A percentile compares a stretch with the other conserved stretches of the same genome.
Evolutionary conservation across 2,888 invertebrate species (phyloP).

Genomic region (Eupelmus urozonus): DNA sequence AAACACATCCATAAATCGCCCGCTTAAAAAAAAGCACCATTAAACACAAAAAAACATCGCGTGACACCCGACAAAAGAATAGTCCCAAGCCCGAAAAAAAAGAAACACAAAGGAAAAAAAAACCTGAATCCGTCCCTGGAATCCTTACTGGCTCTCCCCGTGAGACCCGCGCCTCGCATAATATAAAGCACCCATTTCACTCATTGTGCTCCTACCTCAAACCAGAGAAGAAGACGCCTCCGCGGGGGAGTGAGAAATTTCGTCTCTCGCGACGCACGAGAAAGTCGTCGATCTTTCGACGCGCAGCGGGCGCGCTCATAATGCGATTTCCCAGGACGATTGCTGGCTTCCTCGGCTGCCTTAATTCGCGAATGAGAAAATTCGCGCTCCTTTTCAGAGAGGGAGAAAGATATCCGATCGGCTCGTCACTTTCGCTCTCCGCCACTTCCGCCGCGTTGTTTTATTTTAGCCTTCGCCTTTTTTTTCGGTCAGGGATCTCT

Average conservation of each 20-base stretch:
- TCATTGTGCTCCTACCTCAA: constrained; percentile 23
- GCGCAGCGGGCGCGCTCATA: too few relatives aligned
- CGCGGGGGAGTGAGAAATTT: constrained; percentile 39
- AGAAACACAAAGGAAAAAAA: constrained; percentile 7
- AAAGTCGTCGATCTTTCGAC: constrained; percentile 55
- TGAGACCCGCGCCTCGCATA: constrained; percentile 8
- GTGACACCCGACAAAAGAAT: background rate
- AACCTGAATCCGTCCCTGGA: background rate
- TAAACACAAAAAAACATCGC: background rate
- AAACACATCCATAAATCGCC: background rate
- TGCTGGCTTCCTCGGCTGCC: constrained; percentile 17
- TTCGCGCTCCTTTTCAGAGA: background rate
- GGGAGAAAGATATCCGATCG: constrained; percentile 39
- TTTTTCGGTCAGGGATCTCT: background rate
- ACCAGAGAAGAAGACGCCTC: background rate
- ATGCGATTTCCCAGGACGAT: constrained; percentile 55
- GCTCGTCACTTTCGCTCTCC: constrained; percentile 38
- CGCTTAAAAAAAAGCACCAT: background rate
- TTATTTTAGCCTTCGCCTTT: background rate
- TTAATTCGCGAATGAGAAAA: constrained; percentile 50
- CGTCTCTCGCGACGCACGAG: constrained; percentile 18
- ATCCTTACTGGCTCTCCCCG: background rate
- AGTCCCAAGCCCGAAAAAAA: background rate
- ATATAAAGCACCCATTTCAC: constrained; percentile 23
- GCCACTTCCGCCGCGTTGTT: background rate